phyloP scores from a whole-genome alignment of 2,797 vertebrate genomes.

The Caiman crocodilus region DNA sequence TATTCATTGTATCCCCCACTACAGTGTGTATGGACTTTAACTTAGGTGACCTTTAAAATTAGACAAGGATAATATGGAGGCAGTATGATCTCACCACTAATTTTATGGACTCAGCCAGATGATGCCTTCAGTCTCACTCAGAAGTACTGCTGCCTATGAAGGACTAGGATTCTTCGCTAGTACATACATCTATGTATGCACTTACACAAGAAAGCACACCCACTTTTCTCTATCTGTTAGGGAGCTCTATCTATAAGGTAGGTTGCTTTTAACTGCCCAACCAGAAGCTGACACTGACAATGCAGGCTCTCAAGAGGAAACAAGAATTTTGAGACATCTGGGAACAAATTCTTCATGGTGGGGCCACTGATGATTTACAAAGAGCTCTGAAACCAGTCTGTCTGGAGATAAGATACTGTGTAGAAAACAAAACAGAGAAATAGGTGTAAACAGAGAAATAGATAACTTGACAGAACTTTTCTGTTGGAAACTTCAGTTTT shows the following conservation, averaged over 20 bases:
- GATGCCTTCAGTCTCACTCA: neutral
- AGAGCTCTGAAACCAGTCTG: neutral
- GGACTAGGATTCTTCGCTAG: neutral
- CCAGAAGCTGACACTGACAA: neutral
- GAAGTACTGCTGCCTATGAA: neutral
- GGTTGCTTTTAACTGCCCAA: neutral
- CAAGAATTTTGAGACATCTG: neutral
- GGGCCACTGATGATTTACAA: neutral
- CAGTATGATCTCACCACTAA: conserved; percentile 3
- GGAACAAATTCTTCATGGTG: neutral
- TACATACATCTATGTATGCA: neutral
- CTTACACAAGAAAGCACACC: neutral
- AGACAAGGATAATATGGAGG: neutral
- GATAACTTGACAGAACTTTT: neutral
- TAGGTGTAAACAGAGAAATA: too few species aligned
- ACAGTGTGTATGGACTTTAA: neutral
- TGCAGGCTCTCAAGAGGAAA: neutral
- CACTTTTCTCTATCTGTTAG: neutral
- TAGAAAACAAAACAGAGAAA: neutral
- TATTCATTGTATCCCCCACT: neutral
- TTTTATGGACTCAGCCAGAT: conserved; percentile 1
- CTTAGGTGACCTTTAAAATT: conserved; percentile 6
- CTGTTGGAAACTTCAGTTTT: neutral
- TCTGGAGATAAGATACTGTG: neutral
- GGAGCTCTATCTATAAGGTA: neutral